Evolutionary conservation across 2,797 vertebrate species (phyloP).

Genomic region (Enteromius viviparus): DNA sequence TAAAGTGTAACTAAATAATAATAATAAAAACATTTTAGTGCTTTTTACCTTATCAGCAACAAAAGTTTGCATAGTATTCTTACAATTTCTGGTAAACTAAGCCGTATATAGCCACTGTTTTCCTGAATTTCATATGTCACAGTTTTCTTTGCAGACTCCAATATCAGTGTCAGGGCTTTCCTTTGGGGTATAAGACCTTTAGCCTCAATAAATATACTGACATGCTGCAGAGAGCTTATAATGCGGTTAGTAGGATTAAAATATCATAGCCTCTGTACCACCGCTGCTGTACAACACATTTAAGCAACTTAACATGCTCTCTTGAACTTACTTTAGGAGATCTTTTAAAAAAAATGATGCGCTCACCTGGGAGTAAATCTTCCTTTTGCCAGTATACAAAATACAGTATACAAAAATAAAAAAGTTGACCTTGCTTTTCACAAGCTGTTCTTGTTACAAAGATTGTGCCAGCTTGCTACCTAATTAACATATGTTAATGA

Average conservation of each 20-base stretch:
- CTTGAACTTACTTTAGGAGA: constrained; percentile 17
- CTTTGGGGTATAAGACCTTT: constrained; percentile 11
- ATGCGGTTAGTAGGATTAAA: constrained; percentile 27
- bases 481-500: constrained; percentile 42
- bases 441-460: constrained; percentile 58
- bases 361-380: constrained; percentile 40
- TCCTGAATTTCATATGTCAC: not conserved
- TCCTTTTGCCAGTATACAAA: constrained; percentile 52
- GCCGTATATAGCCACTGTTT: not conserved
- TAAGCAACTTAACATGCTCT: not conserved
- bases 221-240: constrained; percentile 8
- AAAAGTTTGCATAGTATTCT: not conserved
- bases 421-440: constrained; percentile 64
- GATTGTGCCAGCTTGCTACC: constrained; percentile 62
- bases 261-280: constrained; percentile 15
- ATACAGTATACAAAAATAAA: not conserved
- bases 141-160: not conserved
- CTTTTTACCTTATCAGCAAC: not conserved
- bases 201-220: constrained; percentile 22
- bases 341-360: constrained; percentile 24
- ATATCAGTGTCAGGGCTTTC: not conserved
- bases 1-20: too few species aligned
- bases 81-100: not conserved
- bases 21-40: not conserved
- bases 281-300: not conserved